These are phyloP conservation scores for Strix occidentalis DNA, from an alignment of 2,797 vertebrate genomes.

Conservation along the genomic window DNA sequence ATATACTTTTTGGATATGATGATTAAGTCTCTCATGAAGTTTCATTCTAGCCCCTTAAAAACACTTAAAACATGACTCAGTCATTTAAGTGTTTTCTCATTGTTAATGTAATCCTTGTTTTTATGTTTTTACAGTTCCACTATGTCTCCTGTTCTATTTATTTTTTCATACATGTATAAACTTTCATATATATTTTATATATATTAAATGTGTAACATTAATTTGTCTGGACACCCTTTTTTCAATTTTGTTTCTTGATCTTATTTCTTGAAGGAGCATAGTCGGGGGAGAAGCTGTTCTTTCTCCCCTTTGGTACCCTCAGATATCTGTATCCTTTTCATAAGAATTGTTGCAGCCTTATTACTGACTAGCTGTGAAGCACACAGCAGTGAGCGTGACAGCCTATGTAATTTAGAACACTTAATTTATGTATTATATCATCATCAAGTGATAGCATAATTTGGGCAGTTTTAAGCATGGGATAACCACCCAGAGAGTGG, in stretches of 20 bases:
- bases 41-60: background rate
- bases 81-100: background rate
- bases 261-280: background rate
- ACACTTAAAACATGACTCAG: background rate
- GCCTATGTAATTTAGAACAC: conserved; percentile 25
- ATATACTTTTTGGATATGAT: background rate
- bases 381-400: background rate
- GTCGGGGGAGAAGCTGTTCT: background rate
- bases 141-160: background rate
- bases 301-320: background rate
- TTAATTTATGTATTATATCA: conserved; percentile 40
- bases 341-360: background rate
- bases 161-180: background rate
- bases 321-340: background rate
- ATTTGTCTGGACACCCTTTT: background rate
- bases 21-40: background rate
- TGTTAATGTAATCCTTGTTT: background rate
- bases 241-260: background rate
- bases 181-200: background rate
- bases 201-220: background rate
- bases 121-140: background rate
- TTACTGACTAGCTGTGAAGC: background rate
- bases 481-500: background rate
- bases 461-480: background rate
- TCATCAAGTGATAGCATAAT: conserved; percentile 27